Conservation (phyloP, 2,888 invertebrate genomes). For the Drosophila imparisetae region DNA sequence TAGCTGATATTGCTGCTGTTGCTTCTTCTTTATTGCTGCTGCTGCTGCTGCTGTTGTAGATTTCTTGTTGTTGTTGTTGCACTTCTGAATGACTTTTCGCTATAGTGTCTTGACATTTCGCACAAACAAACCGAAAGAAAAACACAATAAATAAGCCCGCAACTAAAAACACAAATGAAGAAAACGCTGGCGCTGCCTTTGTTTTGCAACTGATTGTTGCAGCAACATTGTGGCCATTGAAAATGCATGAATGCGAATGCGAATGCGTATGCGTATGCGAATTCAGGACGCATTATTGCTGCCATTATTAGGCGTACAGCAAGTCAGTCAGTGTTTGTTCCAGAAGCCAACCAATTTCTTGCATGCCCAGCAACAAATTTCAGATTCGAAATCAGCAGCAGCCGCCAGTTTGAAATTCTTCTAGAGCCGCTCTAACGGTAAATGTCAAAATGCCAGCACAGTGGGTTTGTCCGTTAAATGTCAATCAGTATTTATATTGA, state of each 20-base stretch:
- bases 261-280: slow-evolving; percentile 31
- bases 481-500: not conserved
- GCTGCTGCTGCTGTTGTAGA: not conserved
- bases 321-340: not conserved
- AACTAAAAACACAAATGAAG: slow-evolving; percentile 30
- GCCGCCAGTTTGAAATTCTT: slow-evolving; percentile 31
- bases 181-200: slow-evolving; percentile 59
- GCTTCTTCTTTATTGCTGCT: slow-evolving; percentile 15
- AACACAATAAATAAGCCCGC: slow-evolving; percentile 11
- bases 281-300: slow-evolving; percentile 37
- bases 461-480: slow-evolving; percentile 32
- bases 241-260: slow-evolving; percentile 36
- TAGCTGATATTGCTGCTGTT: slow-evolving; percentile 21
- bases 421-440: slow-evolving; percentile 28
- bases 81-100: slow-evolving; percentile 66
- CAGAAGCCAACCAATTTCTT: slow-evolving; percentile 25
- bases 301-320: slow-evolving; percentile 49
- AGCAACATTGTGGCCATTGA: slow-evolving; percentile 46
- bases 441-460: slow-evolving; percentile 67
- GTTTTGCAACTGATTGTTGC: slow-evolving; percentile 72
- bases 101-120: slow-evolving; percentile 71
- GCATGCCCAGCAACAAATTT: slow-evolving; percentile 14
- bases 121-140: slow-evolving; percentile 52
- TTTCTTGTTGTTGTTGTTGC: slow-evolving; percentile 50
- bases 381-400: slow-evolving; percentile 27